Evolutionary conservation across 2,113 vertebrate species (phyloP), one percentile per base, ranked within the genome.

Genomic region (Sakesphorus luctuosus): DNA sequence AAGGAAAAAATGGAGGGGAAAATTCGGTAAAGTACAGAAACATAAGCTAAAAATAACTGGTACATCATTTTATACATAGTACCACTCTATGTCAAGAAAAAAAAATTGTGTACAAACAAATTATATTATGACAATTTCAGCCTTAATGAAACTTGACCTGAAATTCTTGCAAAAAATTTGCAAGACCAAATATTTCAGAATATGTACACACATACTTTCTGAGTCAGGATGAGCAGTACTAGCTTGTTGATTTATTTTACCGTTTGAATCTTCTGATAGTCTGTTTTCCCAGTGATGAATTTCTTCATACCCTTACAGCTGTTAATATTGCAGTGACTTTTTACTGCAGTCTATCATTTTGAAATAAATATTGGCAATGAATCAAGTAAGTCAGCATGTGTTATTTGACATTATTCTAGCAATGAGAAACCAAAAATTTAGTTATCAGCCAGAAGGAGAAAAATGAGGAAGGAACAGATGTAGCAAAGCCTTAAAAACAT

Each of bases 311-410:
- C 20, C 6, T 77, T 92, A 95, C 86, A 94, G 90, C 76, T 94
- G 89, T 83, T 88, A 88, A 76, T 86, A 83, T 66, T 26, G 85
- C 92, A 90, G 88, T 18, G 75, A 80, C 75, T 95, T 93, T 85
- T 93, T 71, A 79, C 90, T 84, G 91, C 53, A 13, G 80, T 89
- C 69, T 87, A 78, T 65, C 88, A 78, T 35, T 95, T 81, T 75
- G 86, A 95, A 96, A 93, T 63, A 94, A 93, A 93, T 84, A 84
- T 43, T 89, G 92, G 92, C 93, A 86, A 61, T 17, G 63, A 86
- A 71, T 86, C 94, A 81, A 93, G 73, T 63, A 63, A 94, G 55
- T 52, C 80, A 75, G 73, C 76, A 33, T 46, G 73, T 84, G 76
- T 83, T 96, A 75, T 69, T 89, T 14, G 3, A 63, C 55, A 77